Conservation (phyloP, 2,113 vertebrate genomes). For the Xyrauchen texanus region DNA sequence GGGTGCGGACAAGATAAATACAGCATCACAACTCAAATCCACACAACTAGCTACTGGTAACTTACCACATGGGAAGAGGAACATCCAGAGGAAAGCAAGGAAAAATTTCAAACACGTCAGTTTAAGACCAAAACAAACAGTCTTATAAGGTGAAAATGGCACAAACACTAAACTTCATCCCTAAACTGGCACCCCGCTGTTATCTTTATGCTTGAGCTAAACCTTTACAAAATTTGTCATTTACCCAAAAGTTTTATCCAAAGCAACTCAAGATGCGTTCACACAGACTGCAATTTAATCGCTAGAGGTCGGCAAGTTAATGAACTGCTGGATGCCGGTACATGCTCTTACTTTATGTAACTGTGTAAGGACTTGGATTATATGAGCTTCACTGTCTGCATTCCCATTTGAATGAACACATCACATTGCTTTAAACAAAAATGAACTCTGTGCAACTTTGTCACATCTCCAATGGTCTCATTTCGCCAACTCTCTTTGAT, state of each 20-base stretch:
- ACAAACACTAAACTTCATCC: neutral
- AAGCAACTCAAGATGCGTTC: too few relatives aligned
- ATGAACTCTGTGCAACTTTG: neutral
- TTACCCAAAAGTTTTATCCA: too few relatives aligned
- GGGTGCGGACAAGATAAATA: neutral
- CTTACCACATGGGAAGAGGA: conserved; percentile 71
- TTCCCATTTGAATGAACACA: too few relatives aligned
- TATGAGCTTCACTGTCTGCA: too few relatives aligned
- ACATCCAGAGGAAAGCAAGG: conserved; percentile 72
- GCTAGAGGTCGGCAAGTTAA: too few relatives aligned
- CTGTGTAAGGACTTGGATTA: too few relatives aligned
- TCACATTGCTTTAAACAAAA: too few relatives aligned
- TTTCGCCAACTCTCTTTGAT: neutral
- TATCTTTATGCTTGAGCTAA: neutral
- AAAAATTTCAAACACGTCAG: conserved; percentile 67
- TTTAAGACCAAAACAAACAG: conserved; percentile 60
- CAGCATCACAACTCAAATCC: conserved; percentile 40
- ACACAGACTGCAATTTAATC: too few relatives aligned
- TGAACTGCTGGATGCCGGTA: too few relatives aligned
- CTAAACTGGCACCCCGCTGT: neutral
- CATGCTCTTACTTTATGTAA: too few relatives aligned
- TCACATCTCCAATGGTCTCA: neutral
- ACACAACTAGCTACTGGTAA: conserved; percentile 44
- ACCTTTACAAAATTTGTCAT: too few relatives aligned
- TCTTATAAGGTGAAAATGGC: conserved; percentile 6